phyloP scores from a whole-genome alignment of 1,140 invertebrate genomes.

The Hypothenemus hampei region DNA sequence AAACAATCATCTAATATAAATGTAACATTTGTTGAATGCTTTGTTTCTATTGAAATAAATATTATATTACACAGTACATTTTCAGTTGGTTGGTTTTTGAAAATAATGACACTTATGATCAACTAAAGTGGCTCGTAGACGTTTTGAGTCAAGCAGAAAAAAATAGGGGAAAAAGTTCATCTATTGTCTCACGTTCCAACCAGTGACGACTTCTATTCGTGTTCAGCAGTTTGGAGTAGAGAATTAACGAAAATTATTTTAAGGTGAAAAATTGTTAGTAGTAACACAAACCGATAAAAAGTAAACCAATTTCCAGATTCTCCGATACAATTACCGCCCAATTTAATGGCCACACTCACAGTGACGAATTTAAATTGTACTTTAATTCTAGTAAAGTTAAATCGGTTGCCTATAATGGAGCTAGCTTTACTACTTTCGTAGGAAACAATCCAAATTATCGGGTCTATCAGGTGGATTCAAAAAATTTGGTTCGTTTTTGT shows the following conservation, averaged over 20 bases:
- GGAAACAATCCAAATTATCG: constrained; percentile 77
- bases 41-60: background rate
- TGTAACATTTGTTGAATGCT: no score
- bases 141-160: constrained; percentile 66
- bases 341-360: constrained; percentile 79
- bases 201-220: constrained; percentile 42
- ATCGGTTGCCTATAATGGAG: constrained; percentile 71
- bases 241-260: constrained; percentile 59
- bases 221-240: constrained; percentile 62
- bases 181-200: constrained; percentile 81
- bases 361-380: constrained; percentile 68
- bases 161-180: constrained; percentile 67
- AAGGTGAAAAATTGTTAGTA: constrained; percentile 45
- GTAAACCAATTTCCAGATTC: constrained; percentile 42
- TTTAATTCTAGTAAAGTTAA: constrained; percentile 51
- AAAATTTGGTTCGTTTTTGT: constrained; percentile 53
- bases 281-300: no score
- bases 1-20: no score
- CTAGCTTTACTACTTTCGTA: constrained; percentile 64
- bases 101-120: constrained; percentile 58
- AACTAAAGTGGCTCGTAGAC: constrained; percentile 73
- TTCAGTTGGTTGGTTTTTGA: constrained; percentile 58
- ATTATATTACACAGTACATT: background rate
- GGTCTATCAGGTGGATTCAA: constrained; percentile 62
- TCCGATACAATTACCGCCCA: constrained; percentile 63